Conservation (phyloP, 1,140 invertebrate genomes). For the Sarcophaga peregrina region DNA sequence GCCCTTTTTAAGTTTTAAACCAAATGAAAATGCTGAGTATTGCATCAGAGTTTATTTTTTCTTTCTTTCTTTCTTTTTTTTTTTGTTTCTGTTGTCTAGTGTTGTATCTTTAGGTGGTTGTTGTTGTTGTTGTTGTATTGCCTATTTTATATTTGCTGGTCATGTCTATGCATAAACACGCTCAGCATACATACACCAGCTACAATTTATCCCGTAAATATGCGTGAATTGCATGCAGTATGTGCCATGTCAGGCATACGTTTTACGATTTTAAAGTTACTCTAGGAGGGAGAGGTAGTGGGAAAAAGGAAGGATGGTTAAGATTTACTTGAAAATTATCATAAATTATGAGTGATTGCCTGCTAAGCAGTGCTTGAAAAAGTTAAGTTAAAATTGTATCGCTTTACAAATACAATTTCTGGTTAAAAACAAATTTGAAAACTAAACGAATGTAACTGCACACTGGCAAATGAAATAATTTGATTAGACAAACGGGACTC, state of each 20-base stretch:
- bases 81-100: not conserved
- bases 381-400: not conserved
- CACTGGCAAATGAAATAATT: not conserved
- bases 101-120: no score
- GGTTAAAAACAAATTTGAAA: not conserved
- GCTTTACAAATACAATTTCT: not conserved
- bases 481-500: not conserved
- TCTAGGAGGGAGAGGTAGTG: not conserved
- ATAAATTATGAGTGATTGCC: not conserved
- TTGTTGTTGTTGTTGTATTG: not conserved
- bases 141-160: not conserved
- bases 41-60: not conserved
- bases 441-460: not conserved
- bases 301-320: not conserved
- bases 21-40: slow-evolving; percentile 38
- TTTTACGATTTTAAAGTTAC: not conserved
- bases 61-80: no score
- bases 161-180: not conserved
- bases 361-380: not conserved
- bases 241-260: no score
- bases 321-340: slow-evolving; percentile 6
- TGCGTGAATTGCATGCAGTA: no score
- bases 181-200: no score
- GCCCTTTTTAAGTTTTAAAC: slow-evolving; percentile 38
- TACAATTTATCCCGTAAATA: no score